Evolutionary conservation across 2,113 vertebrate genomes (phyloP), one percentile per base, ranked within the genome.

Genomic region (Nycticebus coucang): DNA sequence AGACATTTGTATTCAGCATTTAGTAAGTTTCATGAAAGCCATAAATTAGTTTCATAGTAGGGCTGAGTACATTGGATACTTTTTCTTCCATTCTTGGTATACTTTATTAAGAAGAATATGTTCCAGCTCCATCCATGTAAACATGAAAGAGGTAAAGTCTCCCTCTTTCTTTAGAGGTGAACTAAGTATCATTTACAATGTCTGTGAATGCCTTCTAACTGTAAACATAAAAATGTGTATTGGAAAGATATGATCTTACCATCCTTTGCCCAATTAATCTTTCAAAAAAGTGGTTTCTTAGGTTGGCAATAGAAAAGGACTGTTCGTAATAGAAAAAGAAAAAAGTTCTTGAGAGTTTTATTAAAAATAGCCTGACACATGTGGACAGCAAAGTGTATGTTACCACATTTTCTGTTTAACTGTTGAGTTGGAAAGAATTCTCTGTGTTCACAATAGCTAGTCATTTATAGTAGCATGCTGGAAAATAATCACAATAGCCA

Each of bases 201-300:
- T 59, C 57, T 30, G 13, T 77, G 59, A 57, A 75, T 78, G 4
- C 6, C 17, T 53, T 92, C 95, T 89, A 78, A 18, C 26, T 87
- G 33, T 80, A 77, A 87, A 90, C 80, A 35, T 90, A 81, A 79
- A 90, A 94, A 75, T 71, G 9, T 41, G 4, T 57, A 3, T 80
- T 85, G 55, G 12, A 21, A 95, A 94, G 57, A 91, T 79, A 26
- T 2, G 9, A 64, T 94, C 59, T 85, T 92, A 57, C 59, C 77
- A 87, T 87, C 30, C 18, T 91, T 15, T 55, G 21, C 17, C 74
- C 53, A 87, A 5, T 91, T 91, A 72, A 21, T 72, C 84, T 82
- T 86, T 78, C 60, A 69, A 89, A 77, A 80, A 89, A 92, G 12
- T 71, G 66, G 17, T 55, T 95, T 79, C 26, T 71, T 41, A 69